Evolutionary conservation across 1,140 invertebrate genomes (phyloP).

Genomic region (silkworm (Bombyx mori)): DNA sequence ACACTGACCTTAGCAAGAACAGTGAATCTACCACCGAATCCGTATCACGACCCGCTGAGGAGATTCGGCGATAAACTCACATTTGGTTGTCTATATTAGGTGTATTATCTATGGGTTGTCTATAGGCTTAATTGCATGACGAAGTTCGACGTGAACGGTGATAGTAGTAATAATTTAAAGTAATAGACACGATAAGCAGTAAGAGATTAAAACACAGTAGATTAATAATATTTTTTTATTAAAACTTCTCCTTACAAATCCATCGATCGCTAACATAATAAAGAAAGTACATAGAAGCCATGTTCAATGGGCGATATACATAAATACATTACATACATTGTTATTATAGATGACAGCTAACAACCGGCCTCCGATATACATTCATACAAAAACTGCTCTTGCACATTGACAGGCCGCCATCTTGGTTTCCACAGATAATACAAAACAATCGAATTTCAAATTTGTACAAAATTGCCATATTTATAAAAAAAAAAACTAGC

Average conservation of each 20-base stretch:
- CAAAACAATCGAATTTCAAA: background rate
- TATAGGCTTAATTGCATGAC: too few relatives aligned
- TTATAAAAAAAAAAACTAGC: too few relatives aligned
- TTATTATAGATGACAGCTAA: slow-evolving; percentile 19
- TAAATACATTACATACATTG: slow-evolving; percentile 26
- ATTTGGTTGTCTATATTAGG: too few relatives aligned
- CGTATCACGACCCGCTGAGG: too few relatives aligned
- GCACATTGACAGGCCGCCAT: slow-evolving; percentile 23
- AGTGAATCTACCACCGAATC: too few relatives aligned
- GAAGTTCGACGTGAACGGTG: too few relatives aligned
- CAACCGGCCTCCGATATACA: slow-evolving; percentile 12
- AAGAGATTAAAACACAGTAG: slow-evolving; percentile 14
- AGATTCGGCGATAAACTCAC: too few relatives aligned
- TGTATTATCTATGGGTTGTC: too few relatives aligned
- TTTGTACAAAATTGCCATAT: too few relatives aligned
- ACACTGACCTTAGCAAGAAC: too few relatives aligned
- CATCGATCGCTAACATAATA: slow-evolving; percentile 41
- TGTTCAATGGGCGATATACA: slow-evolving; percentile 31
- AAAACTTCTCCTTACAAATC: slow-evolving; percentile 46
- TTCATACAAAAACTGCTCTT: slow-evolving; percentile 15
- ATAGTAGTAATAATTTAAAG: too few relatives aligned
- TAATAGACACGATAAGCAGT: background rate
- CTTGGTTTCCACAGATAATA: slow-evolving; percentile 5
- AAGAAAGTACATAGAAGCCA: slow-evolving; percentile 37
- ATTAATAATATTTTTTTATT: slow-evolving; percentile 32